Conservation (phyloP, 2,113 vertebrate genomes). For the Hyperopisus bebe region DNA sequence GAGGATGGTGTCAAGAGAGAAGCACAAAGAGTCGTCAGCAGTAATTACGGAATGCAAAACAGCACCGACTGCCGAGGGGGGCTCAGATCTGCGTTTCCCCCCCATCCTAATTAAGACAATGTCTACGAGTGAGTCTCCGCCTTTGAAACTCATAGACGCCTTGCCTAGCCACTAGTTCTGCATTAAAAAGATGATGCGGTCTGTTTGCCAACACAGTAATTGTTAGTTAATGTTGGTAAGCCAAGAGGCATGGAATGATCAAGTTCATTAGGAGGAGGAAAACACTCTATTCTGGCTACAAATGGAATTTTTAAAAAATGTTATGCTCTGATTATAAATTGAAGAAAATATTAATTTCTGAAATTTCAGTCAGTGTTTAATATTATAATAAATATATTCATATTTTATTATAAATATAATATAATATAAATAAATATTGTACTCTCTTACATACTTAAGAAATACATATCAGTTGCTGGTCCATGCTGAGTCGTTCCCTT, state of each 20-base stretch:
- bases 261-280: not conserved
- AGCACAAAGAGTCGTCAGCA: constrained; percentile 1
- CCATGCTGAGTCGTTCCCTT: not conserved
- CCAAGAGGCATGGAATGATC: not conserved
- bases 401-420: not conserved
- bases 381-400: not conserved
- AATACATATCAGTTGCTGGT: not conserved
- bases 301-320: not conserved
- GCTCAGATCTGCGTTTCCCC: constrained; percentile 14
- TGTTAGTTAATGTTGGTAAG: not conserved
- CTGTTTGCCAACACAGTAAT: not conserved
- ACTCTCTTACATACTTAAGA: not conserved
- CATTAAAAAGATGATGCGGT: constrained; percentile 2
- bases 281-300: not conserved
- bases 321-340: not conserved
- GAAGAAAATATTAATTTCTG: not conserved
- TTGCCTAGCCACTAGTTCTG: not conserved
- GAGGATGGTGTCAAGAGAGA: constrained; percentile 11
- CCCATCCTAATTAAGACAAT: constrained; percentile 31
- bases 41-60: constrained; percentile 26
- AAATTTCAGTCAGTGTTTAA: not conserved
- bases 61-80: constrained; percentile 3
- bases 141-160: not conserved
- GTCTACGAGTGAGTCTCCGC: not conserved
- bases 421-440: not conserved